These are phyloP conservation scores for Nannoperca obscura DNA, from an alignment of 2,797 vertebrate genomes.

Conservation along the genomic window DNA sequence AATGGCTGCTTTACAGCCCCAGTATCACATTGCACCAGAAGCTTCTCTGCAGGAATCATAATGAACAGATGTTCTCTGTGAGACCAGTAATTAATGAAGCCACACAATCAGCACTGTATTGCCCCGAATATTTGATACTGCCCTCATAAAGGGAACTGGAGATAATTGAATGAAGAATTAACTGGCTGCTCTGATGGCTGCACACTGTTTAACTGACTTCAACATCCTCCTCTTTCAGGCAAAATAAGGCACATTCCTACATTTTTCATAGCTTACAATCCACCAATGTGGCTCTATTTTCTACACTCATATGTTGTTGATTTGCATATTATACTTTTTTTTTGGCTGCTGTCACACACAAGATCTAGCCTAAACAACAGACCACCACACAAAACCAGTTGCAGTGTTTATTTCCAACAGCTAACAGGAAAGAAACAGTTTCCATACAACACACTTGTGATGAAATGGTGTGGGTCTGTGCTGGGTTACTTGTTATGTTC, in stretches of 20 bases:
- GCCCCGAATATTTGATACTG: conserved; percentile 71
- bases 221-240: conserved; percentile 26
- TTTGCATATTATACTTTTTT: background rate
- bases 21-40: conserved; percentile 80
- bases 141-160: conserved; percentile 76
- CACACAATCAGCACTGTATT: conserved; percentile 71
- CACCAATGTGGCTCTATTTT: background rate
- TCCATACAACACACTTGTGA: background rate
- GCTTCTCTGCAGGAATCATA: conserved; percentile 74
- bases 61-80: conserved; percentile 80
- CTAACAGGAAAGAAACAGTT: background rate
- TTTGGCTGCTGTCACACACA: background rate
- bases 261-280: background rate
- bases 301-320: background rate
- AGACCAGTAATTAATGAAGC: conserved; percentile 79
- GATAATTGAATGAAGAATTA: conserved; percentile 73
- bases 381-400: background rate
- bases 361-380: background rate
- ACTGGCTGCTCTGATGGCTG: conserved; percentile 65
- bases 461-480: background rate
- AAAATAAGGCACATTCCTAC: background rate
- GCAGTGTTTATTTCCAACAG: background rate
- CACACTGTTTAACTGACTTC: conserved; percentile 43
- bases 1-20: conserved; percentile 73
- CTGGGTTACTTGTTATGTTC: background rate